Base-by-base conservation (phyloP, 2,797 vertebrate genomes). In the Rhyacichthys aspro region DNA sequence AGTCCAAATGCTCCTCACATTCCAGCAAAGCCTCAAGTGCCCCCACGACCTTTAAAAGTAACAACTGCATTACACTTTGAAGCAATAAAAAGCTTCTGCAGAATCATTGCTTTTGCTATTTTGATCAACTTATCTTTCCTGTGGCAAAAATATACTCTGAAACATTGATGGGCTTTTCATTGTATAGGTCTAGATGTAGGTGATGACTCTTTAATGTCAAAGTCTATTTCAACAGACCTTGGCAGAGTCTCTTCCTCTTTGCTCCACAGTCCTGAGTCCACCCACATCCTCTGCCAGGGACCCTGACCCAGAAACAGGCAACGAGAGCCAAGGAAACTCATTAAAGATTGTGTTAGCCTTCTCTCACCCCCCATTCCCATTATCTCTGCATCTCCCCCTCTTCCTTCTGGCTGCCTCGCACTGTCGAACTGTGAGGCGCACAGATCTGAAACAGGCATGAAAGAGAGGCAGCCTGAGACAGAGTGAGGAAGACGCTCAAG, bases 231-330 rank as follows among this genome's bases (percentile, higher is more conserved):
- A 53, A 60, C 49, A 86, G 76, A 76, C 79, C 78, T 70, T 45
- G 56, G 57, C 47, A 59, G 19, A 56, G 64, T 73, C 58, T 64
- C 57, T 77, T 72, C 63, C 62, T 65, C 59, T 72, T 59, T 72
- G 74, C 70, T 69, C 67, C 52, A n/a, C n/a, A 70, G 79, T 78
- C 75, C 65, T 73, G 57, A 57, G 79, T 88, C 87, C 85, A 83
- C 85, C 86, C 84, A 87, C 84, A 80, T 77, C 70, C 72, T 83
- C 71, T 85, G 63, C 74, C 76, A 75, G 56, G 84, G 88, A 86
- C 89, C 79, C 78, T 91, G 90, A 91, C 90, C 88, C 88, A 92
- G 86, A 91, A 90, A 87, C 75, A 63, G 69, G 74, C 79, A 83
- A 75, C 72, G 65, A 77, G 66, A 84, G 75, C 74, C 67, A 76